These are phyloP conservation scores for Epinephelus cyanopodus DNA, from an alignment of 2,113 vertebrate species.

Conservation along the genomic window DNA sequence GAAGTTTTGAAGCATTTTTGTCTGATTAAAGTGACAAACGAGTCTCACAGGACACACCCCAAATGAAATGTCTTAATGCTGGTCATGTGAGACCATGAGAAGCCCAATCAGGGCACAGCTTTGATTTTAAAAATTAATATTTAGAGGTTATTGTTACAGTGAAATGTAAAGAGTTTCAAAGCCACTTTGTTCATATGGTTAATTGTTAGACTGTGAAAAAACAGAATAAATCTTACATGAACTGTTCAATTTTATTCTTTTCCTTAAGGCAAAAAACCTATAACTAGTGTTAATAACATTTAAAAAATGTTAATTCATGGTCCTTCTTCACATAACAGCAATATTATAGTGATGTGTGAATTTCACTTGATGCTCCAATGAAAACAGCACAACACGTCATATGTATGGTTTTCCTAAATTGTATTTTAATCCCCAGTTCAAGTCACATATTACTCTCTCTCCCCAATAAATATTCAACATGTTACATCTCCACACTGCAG, in stretches of 20 bases:
- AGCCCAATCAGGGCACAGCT: background rate
- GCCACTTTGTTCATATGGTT: background rate
- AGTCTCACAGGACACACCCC: background rate
- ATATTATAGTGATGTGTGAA: background rate
- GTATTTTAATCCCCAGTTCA: constrained; percentile 43
- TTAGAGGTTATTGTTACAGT: background rate
- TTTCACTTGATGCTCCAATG: constrained; percentile 17
- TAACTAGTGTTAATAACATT: too few species aligned
- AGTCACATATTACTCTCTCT: constrained; percentile 47
- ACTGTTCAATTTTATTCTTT: background rate
- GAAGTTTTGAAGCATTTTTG: background rate
- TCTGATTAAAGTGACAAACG: background rate
- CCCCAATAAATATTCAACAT: constrained; percentile 65
- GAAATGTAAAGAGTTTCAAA: background rate
- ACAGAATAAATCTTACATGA: background rate
- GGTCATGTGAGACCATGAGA: background rate
- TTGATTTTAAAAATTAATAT: background rate
- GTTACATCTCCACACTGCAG: constrained; percentile 21
- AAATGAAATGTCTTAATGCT: background rate
- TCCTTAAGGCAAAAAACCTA: too few species aligned
- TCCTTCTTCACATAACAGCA: background rate
- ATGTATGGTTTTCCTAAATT: constrained; percentile 58
- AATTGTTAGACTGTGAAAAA: background rate
- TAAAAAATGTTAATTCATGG: too few species aligned
- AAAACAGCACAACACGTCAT: constrained; percentile 35